Evolutionary conservation across 2,797 vertebrate genomes (phyloP).

Genomic region (Pogonophryne albipinna): DNA sequence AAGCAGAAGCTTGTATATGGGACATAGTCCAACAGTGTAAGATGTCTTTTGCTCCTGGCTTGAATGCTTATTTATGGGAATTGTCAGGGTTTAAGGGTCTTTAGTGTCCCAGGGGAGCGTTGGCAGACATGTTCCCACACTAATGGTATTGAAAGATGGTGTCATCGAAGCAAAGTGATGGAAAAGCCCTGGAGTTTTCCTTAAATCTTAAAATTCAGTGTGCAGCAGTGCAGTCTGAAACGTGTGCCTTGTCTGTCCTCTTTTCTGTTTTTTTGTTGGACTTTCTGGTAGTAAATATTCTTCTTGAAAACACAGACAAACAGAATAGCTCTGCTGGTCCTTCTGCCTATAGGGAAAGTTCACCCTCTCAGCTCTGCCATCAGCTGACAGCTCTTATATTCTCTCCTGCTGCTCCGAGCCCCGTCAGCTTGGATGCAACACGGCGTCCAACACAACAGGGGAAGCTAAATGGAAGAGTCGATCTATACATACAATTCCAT

Average conservation of each 20-base stretch:
- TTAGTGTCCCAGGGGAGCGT: constrained; percentile 1
- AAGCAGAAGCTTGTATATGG: constrained; percentile 1
- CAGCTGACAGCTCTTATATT: constrained; percentile 47
- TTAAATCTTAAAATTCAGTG: neutral
- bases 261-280: constrained; percentile 18
- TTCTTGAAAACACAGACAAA: constrained; percentile 19
- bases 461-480: constrained; percentile 43
- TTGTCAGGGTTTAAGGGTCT: neutral
- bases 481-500: constrained; percentile 44
- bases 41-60: constrained; percentile 9
- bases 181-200: constrained; percentile 18
- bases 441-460: constrained; percentile 45
- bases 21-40: neutral
- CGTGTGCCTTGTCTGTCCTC: neutral
- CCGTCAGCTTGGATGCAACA: constrained; percentile 50
- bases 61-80: constrained; percentile 3
- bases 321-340: constrained; percentile 11
- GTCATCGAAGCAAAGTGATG: constrained; percentile 8
- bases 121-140: constrained; percentile 5
- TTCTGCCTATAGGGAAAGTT: constrained; percentile 53
- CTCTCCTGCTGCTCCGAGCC: constrained; percentile 36
- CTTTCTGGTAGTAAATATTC: constrained; percentile 4
- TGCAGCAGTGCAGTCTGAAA: constrained; percentile 21
- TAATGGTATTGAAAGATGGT: neutral
- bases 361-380: constrained; percentile 47